These are phyloP conservation scores for Drymonia ruficornis DNA, from an alignment of 2,888 invertebrate genomes.

Conservation along the genomic window DNA sequence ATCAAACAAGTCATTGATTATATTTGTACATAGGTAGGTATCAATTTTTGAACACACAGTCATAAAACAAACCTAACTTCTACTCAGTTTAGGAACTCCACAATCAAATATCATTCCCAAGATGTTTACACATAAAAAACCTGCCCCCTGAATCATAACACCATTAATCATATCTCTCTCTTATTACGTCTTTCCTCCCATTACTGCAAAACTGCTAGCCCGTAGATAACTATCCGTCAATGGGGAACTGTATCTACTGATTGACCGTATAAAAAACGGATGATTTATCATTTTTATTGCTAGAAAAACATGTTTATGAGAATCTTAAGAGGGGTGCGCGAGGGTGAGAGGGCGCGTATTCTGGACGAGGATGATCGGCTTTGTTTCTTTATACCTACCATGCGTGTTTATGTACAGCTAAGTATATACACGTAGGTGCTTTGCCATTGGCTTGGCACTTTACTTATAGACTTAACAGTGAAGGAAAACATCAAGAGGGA, in stretches of 20 bases:
- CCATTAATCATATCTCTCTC: constrained; percentile 52
- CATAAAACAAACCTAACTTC: background rate
- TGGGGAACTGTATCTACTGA: constrained; percentile 79
- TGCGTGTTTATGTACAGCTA: no score
- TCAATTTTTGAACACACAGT: no score
- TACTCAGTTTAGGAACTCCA: background rate
- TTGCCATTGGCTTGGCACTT: no score
- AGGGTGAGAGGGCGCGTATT: constrained; percentile 39
- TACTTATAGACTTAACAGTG: no score
- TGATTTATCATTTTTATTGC: constrained; percentile 85
- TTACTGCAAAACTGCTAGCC: constrained; percentile 48
- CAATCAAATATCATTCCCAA: constrained; percentile 11
- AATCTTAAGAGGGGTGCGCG: constrained; percentile 75
- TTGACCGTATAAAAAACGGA: constrained; percentile 84
- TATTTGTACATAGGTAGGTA: background rate
- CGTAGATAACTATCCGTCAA: constrained; percentile 72
- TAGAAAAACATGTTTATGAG: constrained; percentile 85
- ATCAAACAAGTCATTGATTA: no score
- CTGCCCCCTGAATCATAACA: constrained; percentile 48
- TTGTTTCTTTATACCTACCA: no score
- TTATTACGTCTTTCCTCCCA: constrained; percentile 52
- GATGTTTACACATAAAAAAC: constrained; percentile 37
- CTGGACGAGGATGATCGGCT: constrained; percentile 14
- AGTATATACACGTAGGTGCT: no score
- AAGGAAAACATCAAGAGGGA: no score